Evolutionary conservation across 1,140 invertebrate genomes (phyloP), one percentile per base, ranked within the genome.

Genomic region (Holcopasites calliopsidis): DNA sequence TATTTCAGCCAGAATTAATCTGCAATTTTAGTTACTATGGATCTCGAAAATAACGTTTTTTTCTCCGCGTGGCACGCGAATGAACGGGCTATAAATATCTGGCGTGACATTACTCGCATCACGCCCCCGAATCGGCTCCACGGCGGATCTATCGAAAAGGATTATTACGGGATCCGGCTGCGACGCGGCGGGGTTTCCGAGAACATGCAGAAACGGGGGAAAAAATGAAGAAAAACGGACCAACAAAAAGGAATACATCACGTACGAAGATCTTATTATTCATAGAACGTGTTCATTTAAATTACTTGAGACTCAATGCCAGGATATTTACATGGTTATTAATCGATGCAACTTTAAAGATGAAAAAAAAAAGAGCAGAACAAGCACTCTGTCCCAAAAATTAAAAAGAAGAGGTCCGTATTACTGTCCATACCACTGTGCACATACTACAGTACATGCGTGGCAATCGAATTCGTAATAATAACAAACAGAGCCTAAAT

Each of bases 401-500:
- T n/a, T n/a, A n/a, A 38, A 4, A 33, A 21, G 1, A 47, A 54
- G 26, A 23, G 42, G 57, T 31, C 38, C 66, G 16, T 26, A n/a
- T n/a, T n/a, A n/a, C n/a, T n/a, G n/a, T n/a, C n/a, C n/a, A n/a
- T n/a, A n/a, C n/a, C n/a, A n/a, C n/a, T n/a, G n/a, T n/a, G n/a
- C n/a, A n/a, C n/a, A n/a, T n/a, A n/a, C n/a, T n/a, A n/a, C n/a
- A n/a, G n/a, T n/a, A n/a, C n/a, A n/a, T n/a, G n/a, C n/a, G 47
- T 16, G 16, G 38, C 55, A 52, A 72, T 72, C 69, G 69, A 72
- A 72, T 72, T 72, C 44, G 69, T 82, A 82, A 82, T 81, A 82
- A 82, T 82, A 77, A 82, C 79, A 65, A 82, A 82, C 80, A 78
- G 78, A 47, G 66, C 73, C 62, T 79, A 76, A 79, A 82, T 60